Evolutionary conservation across 1,140 invertebrate genomes (phyloP).

Genomic region (Drosophila nebulosa): DNA sequence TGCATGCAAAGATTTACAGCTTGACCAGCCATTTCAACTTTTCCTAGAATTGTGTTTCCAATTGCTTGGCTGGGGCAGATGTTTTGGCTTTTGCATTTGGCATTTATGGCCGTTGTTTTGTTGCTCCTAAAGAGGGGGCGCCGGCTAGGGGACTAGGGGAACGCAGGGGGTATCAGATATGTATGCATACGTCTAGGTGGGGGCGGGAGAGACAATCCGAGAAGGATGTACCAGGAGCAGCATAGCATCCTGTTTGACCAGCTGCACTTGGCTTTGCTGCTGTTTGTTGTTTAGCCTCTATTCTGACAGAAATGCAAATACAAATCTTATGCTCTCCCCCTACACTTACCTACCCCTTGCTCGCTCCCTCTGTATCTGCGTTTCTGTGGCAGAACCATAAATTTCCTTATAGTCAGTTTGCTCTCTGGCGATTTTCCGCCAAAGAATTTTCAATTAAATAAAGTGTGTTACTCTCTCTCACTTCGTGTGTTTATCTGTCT

Average conservation of each 20-base stretch:
- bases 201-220: neutral
- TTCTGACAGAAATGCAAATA: constrained; percentile 48
- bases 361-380: neutral
- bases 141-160: neutral
- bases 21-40: constrained; percentile 13
- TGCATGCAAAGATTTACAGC: constrained; percentile 55
- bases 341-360: neutral
- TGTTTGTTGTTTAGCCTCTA: constrained; percentile 41
- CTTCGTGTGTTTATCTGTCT: constrained; percentile 6
- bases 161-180: neutral
- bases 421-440: constrained; percentile 2
- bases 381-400: neutral
- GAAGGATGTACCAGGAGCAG: neutral
- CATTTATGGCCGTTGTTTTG: constrained; percentile 41
- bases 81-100: constrained; percentile 51
- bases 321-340: constrained; percentile 26
- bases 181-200: neutral
- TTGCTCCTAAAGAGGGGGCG: neutral
- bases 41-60: constrained; percentile 25
- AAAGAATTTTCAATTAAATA: constrained; percentile 11
- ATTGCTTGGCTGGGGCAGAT: constrained; percentile 45
- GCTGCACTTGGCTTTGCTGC: constrained; percentile 37
- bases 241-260: constrained; percentile 29
- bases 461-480: neutral
- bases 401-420: constrained; percentile 2